Evolutionary conservation across 1,140 invertebrate species (phyloP), one percentile per base, ranked within the genome.

Genomic region (Kradibia gibbosae): DNA sequence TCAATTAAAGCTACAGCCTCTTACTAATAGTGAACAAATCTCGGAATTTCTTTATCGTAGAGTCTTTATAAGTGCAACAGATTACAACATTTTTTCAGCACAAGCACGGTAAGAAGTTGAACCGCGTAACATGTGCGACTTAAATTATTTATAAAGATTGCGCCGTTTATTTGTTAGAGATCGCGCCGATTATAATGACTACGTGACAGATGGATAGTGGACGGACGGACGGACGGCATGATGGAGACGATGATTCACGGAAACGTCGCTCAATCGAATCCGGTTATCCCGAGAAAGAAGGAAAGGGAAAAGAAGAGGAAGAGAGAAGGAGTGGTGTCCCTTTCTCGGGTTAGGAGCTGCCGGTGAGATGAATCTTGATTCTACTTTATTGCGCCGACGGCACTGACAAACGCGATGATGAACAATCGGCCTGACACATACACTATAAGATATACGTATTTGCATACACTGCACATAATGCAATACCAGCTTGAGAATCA

Each of bases 141-240:
- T 65, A n/a, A 36, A 34, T 83, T 87, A 87, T 87, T 87, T 85
- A 86, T 87, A 86, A 84, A 74, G 80, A 86, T 87, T 85, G 82
- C 84, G 82, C 65, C 34, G 45, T 50, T 45, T 48, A 22, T 36
- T 48, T 65, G 31, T 36, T 31, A 53, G n/a, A n/a, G 36, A 22
- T 15, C 4, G 60, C n/a, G 31, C 62, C 34, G 36, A 74, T 77
- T 78, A 25, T 71, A 42, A 28, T 31, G 62, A 31, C 36, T 42
- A 71, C 70, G 70, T 45, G 17, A 70, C 72, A 85, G 28, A 50
- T 17, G 84, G 85, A 86, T 85, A 85, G 84, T 87, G 83, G 85
- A 87, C 78, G 85, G 60, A 83, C 78, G 85, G 60, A 83, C 55
- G 78, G n/a, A 17, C 67, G 48, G 82, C 60, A 78, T 36, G 80